A percentile compares a stretch with the other conserved stretches of the same genome.
Evolutionary conservation across 2,797 vertebrate genomes (phyloP).

Genomic region (Babyrousa celebensis): DNA sequence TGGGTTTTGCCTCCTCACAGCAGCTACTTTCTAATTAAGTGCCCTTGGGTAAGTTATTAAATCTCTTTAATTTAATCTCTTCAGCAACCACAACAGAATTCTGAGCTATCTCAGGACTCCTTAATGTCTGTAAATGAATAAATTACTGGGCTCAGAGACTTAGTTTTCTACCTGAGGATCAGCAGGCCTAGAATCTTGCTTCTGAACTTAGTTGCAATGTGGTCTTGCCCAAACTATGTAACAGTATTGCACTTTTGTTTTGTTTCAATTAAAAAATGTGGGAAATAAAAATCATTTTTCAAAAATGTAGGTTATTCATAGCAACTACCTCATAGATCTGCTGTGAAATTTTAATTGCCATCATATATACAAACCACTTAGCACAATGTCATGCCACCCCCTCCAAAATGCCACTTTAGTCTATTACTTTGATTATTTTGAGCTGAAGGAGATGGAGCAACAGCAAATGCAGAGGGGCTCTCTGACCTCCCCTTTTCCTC

Average conservation of each 20-base stretch:
- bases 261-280: background rate
- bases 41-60: background rate
- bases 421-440: background rate
- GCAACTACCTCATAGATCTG: background rate
- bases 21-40: slow-evolving; percentile 7
- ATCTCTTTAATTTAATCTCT: slow-evolving; percentile 12
- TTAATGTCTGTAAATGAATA: background rate
- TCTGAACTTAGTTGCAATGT: background rate
- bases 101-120: background rate
- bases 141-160: background rate
- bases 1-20: background rate
- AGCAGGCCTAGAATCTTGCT: background rate
- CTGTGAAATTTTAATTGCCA: background rate
- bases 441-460: background rate
- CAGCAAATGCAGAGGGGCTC: background rate
- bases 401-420: background rate
- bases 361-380: background rate
- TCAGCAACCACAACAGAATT: background rate
- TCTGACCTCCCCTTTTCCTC: background rate
- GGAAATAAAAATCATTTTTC: too few species aligned
- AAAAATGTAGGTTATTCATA: background rate
- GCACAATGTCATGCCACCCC: background rate
- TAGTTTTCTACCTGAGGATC: background rate
- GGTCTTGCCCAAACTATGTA: background rate
- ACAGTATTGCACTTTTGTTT: background rate